Evolutionary conservation across 2,113 vertebrate genomes (phyloP), one percentile per base, ranked within the genome.

Genomic region (Nyctereutes procyonoides): DNA sequence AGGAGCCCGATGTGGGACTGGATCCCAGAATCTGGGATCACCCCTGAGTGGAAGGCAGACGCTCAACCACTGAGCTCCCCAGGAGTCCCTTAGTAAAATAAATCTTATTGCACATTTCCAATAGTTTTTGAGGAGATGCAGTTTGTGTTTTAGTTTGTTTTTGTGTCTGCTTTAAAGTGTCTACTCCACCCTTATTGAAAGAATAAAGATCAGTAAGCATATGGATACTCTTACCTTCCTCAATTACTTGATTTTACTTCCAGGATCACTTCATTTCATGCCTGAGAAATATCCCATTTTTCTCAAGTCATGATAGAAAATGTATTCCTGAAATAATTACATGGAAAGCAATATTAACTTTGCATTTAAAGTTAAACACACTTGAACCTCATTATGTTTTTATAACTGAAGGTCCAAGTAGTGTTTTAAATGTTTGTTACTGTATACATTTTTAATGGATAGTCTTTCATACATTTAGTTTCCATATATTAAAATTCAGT

Each of bases 341-440:
- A 32, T 51, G 63, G 43, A 93, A 60, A 56, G 48, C 17, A 62
- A n/a, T 63, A 30, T 92, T 74, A 85, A 30, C 12, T 90, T 95
- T 71, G 1, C 30, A 83, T 83, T 92, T 62, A 79, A 10, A 55
- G 11, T 89, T 74, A 69, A 88, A 84, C 13, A 82, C 14, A 83
- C 11, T 96, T 92, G 96, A 90, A 84, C 67, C 65, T 89, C 60
- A 62, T 88, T 96, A 88, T 94, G 8, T 85, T 79, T 93, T 89
- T 82, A 35, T 58, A 91, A 30, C 10, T 43, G n/a, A 93, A 30
- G 15, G 13, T 63, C 28, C 12, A 28, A 20, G 2, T 55, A 83
- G 9, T 60, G 7, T 65, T 65, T 71, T 96, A 71, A 89, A 92
- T 79, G 9, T 24, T 38, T 85, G 5, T 87, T 65, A 53, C 69